Percentiles rank a stretch among this genome's conserved stretches.
Evolutionary conservation across 2,888 invertebrate species (phyloP).

Genomic region (Ctena decussata): DNA sequence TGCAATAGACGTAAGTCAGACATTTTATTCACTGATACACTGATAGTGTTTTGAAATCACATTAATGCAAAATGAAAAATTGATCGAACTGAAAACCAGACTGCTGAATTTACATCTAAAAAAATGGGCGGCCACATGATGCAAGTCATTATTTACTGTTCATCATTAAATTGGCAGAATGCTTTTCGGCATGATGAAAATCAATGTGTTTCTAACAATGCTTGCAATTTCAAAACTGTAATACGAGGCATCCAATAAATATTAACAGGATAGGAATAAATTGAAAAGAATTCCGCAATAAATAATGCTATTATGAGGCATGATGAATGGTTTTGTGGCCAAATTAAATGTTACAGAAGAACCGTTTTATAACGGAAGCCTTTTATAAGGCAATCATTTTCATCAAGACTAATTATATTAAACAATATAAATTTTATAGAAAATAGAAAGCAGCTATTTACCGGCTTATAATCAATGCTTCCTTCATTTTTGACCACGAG

Average conservation of each 20-base stretch:
- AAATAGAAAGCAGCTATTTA: no score
- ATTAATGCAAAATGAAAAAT: no score
- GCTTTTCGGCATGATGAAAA: not conserved
- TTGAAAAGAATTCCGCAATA: not conserved
- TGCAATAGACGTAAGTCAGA: no score
- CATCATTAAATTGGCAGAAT: not conserved
- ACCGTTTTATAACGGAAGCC: not conserved
- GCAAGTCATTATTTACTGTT: not conserved
- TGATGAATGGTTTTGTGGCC: not conserved
- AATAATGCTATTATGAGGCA: not conserved
- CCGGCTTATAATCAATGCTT: no score
- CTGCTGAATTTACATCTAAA: no score
- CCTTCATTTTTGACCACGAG: no score
- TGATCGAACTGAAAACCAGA: no score
- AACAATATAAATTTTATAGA: not conserved
- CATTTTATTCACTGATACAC: no score
- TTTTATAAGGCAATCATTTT: not conserved
- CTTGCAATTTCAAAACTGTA: not conserved
- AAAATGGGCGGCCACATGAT: not conserved
- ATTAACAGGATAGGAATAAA: conserved; percentile 4
- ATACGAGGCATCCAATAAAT: not conserved
- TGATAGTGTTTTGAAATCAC: no score
- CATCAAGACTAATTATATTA: not conserved
- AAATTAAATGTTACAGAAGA: not conserved
- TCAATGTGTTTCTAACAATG: not conserved